Evolutionary conservation across 2,113 vertebrate genomes (phyloP).

Genomic region (Pachyramphus minor): DNA sequence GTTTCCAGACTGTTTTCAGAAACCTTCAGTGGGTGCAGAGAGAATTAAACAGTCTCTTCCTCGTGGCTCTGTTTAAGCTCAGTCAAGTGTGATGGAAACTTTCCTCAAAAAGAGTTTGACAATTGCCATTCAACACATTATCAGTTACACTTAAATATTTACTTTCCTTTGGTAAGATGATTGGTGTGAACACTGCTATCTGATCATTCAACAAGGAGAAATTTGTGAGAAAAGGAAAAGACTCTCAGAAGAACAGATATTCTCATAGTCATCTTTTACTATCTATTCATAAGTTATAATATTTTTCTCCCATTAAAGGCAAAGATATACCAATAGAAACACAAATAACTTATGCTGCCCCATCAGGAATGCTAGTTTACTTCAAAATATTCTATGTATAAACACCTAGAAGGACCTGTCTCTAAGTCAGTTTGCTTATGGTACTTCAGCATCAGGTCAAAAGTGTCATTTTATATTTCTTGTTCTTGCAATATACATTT

Average conservation of each 20-base stretch:
- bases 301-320: not conserved
- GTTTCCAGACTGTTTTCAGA: not conserved
- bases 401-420: not conserved
- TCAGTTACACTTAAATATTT: not conserved
- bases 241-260: not conserved
- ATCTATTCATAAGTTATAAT: not conserved
- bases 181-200: not conserved
- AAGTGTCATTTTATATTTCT: not conserved
- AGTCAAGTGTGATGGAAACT: not conserved
- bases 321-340: not conserved
- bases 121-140: not conserved
- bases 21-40: not conserved
- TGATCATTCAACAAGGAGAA: not conserved
- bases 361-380: not conserved
- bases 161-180: not conserved
- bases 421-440: not conserved
- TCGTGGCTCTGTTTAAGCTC: not conserved
- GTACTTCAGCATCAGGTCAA: not conserved
- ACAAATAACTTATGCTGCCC: not conserved
- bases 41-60: not conserved
- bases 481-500: not conserved
- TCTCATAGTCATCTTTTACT: not conserved
- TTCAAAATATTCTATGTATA: not conserved
- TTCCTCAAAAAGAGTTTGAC: not conserved
- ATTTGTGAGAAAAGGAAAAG: not conserved